Base-by-base conservation (phyloP, 2,888 invertebrate genomes). In the Pyrochroa serraticornis region DNA sequence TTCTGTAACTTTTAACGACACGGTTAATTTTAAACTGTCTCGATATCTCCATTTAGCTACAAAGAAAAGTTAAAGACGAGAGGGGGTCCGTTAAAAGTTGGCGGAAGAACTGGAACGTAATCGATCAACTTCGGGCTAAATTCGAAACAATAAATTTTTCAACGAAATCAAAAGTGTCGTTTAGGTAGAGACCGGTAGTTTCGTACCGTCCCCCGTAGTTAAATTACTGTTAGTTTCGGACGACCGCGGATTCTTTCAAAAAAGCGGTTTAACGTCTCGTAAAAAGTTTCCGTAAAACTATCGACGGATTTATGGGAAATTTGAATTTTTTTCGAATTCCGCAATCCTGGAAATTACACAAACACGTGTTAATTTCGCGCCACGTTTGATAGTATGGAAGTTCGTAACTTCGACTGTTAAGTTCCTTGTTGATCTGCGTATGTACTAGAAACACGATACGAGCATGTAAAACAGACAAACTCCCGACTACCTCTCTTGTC, bases 371-470 rank as follows among this genome's bases (percentile, higher is more conserved):
- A 49, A 49, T 50, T 33, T 30, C 39, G n/a, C 14, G 22, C 14
- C 14, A 22, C 14, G 14, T 39, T 13, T 9, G 13, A 39, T 39
- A 39, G 39, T 39, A 9, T 39, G 13, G 38, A 12, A 37, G 37
- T 37, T 41, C 8, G 9, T 5, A 50, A 50, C 35, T 50, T 42
- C 42, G 33, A 34, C 50, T 42, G 10, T 50, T 50, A 50, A 39
- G 43, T 49, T 43, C 30, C 50, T 50, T 50, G 50, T 50, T 50
- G 42, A 41, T 47, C 41, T 38, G 34, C 50, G 36, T n/a, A n/a
- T n/a, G n/a, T 35, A 14, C 35, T 35, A 36, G 46, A 36, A 46
- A 46, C 46, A 35, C 35, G 46, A 46, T 36, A 46, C 9, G 14
- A 46, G n/a, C 36, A n/a, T 46, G 46, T 46, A 36, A 31, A 36